phyloP scores from a whole-genome alignment of 2,113 vertebrate genomes.

The Sylvietta virens region DNA sequence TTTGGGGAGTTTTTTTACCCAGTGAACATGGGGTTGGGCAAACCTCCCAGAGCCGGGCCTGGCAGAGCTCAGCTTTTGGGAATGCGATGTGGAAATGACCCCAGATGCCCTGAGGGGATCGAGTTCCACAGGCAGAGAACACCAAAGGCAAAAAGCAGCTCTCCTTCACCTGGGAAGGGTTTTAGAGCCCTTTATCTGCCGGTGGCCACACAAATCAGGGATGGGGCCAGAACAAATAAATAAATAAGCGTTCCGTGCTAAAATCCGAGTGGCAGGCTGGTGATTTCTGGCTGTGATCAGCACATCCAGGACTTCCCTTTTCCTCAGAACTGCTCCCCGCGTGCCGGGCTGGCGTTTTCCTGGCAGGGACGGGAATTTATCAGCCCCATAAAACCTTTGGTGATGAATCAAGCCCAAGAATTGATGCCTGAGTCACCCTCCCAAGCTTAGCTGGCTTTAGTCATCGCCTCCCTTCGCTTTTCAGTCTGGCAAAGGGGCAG shows the following conservation, averaged over 20 bases:
- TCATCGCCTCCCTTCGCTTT: fast-evolving
- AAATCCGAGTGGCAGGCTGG: neutral
- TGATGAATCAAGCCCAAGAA: neutral
- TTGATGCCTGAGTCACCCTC: neutral
- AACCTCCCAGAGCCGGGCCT: neutral
- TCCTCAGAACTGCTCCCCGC: neutral
- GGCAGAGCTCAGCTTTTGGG: neutral
- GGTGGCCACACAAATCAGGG: too few species aligned
- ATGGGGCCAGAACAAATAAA: neutral
- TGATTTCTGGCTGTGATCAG: fast-evolving
- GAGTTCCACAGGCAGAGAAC: too few species aligned
- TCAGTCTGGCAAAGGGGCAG: neutral
- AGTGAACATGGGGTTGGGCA: neutral
- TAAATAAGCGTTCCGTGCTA: neutral
- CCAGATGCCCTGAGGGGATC: neutral
- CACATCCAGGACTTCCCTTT: neutral
- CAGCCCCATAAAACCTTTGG: fast-evolving
- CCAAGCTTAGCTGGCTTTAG: neutral
- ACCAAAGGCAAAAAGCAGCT: neutral
- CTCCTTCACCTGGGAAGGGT: neutral
- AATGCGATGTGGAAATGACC: neutral
- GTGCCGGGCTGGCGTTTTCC: neutral
- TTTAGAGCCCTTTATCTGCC: neutral
- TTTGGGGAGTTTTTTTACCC: too few species aligned
- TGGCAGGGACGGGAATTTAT: neutral